These are phyloP conservation scores for Strongylocentrotus purpuratus DNA, from an alignment of 35 echinoderm and acorn worm genomes.

Conservation along the genomic window DNA sequence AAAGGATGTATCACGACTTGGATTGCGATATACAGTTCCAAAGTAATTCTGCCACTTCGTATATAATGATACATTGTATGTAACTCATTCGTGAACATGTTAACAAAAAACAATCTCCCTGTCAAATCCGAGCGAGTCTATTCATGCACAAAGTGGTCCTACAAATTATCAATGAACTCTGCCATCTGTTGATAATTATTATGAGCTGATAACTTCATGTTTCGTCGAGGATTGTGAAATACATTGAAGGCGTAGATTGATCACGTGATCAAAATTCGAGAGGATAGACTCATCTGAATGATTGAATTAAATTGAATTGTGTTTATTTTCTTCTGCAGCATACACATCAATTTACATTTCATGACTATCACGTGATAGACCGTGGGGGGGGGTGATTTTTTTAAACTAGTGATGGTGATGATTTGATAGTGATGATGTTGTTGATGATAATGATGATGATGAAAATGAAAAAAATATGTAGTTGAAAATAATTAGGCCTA, in stretches of 20 bases:
- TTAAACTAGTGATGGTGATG: too few relatives aligned
- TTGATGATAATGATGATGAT: too few relatives aligned
- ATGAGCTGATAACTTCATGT: neutral
- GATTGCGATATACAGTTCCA: neutral
- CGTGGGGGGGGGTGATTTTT: too few relatives aligned
- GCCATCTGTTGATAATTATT: constrained; percentile 8
- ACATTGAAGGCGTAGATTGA: too few relatives aligned
- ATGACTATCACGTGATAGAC: too few relatives aligned
- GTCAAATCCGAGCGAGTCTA: neutral
- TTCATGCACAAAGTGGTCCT: neutral
- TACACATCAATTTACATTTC: neutral
- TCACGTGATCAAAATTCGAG: too few relatives aligned
- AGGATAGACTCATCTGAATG: too few relatives aligned
- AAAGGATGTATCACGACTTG: neutral
- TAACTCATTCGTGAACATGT: neutral
- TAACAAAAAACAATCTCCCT: neutral
- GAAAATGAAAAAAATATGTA: too few relatives aligned
- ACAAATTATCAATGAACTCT: neutral
- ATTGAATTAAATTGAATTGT: too few relatives aligned
- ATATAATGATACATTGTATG: neutral
- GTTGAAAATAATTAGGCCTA: too few relatives aligned
- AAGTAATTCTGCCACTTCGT: neutral
- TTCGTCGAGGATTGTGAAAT: neutral
- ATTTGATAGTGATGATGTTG: too few relatives aligned
- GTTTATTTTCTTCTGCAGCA: neutral